These are phyloP conservation scores for Siderastrea radians DNA, from an alignment of 92 coral and sea anemone species.

Conservation along the genomic window DNA sequence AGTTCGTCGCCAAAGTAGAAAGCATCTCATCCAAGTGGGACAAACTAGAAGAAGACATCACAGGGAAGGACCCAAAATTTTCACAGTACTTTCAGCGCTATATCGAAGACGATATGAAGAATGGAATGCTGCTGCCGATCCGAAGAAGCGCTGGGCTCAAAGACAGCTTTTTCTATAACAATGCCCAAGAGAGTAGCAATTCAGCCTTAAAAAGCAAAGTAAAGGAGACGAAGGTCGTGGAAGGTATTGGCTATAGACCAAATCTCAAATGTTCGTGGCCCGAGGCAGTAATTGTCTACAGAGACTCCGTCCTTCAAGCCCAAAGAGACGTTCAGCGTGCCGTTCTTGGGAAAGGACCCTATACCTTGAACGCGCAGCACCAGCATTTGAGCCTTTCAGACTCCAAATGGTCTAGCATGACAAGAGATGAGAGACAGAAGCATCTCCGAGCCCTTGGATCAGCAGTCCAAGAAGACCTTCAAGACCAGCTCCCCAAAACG, in stretches of 20 bases:
- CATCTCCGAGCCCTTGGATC: slow-evolving; percentile 41
- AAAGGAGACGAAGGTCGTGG: slow-evolving; percentile 45
- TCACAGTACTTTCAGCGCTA: slow-evolving; percentile 30
- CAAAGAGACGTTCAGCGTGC: too few species aligned
- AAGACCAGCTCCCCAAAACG: slow-evolving; percentile 7
- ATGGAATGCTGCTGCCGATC: slow-evolving; percentile 57
- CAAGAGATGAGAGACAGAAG: slow-evolving; percentile 24
- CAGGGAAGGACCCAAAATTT: slow-evolving; percentile 28
- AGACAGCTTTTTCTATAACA: slow-evolving; percentile 43
- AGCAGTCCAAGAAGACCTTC: slow-evolving; percentile 32
- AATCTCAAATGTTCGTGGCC: slow-evolving; percentile 41
- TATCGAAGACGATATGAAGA: slow-evolving; percentile 55
- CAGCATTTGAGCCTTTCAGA: slow-evolving; percentile 17
- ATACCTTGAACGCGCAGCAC: slow-evolving; percentile 16
- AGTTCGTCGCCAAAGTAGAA: slow-evolving; percentile 71
- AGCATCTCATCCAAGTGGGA: slow-evolving; percentile 71
- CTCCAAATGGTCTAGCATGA: slow-evolving; percentile 42
- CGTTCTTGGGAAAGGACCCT: slow-evolving; percentile 57
- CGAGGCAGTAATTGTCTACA: slow-evolving; percentile 46
- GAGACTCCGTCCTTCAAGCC: too few species aligned
- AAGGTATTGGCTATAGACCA: slow-evolving; percentile 46
- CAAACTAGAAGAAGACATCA: slow-evolving; percentile 43
- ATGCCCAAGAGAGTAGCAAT: slow-evolving; percentile 60
- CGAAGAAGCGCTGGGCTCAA: slow-evolving; percentile 60
- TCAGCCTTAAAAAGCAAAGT: slow-evolving; percentile 27